phyloP scores from a whole-genome alignment of 2,113 vertebrate genomes.

The Nyctereutes procyonoides region DNA sequence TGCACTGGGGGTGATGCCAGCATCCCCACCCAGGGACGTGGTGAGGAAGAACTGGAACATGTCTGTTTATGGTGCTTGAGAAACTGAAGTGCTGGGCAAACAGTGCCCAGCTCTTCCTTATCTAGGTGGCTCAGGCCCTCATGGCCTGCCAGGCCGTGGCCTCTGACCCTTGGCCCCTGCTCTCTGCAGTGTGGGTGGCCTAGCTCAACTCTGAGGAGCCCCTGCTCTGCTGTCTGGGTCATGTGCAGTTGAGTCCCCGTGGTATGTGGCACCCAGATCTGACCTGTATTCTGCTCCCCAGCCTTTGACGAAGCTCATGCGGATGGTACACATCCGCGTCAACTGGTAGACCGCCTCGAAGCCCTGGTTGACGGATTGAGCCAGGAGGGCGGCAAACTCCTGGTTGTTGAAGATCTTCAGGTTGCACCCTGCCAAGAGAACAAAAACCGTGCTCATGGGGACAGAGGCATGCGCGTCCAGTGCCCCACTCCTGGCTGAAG shows the following conservation, averaged over 20 bases:
- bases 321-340: conserved; percentile 99
- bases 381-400: conserved; percentile 97
- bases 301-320: conserved; percentile 99
- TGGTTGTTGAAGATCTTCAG: conserved; percentile 99
- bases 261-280: background rate
- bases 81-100: too few species aligned
- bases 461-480: rapidly evolving
- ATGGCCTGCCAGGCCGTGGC: rapidly evolving
- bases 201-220: background rate
- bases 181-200: rapidly evolving
- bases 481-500: background rate
- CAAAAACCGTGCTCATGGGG: background rate
- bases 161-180: background rate
- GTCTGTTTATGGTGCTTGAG: background rate
- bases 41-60: background rate
- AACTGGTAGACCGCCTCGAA: conserved; percentile 99
- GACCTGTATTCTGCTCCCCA: conserved; percentile 98
- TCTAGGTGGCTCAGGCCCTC: rapidly evolving
- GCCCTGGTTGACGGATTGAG: conserved; percentile 99
- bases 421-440: conserved; percentile 92
- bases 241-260: rapidly evolving
- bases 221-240: background rate
- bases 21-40: background rate
- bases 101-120: background rate
- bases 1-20: rapidly evolving